Conservation (phyloP, 2,888 invertebrate genomes). For the Dicyrtomina minuta region DNA sequence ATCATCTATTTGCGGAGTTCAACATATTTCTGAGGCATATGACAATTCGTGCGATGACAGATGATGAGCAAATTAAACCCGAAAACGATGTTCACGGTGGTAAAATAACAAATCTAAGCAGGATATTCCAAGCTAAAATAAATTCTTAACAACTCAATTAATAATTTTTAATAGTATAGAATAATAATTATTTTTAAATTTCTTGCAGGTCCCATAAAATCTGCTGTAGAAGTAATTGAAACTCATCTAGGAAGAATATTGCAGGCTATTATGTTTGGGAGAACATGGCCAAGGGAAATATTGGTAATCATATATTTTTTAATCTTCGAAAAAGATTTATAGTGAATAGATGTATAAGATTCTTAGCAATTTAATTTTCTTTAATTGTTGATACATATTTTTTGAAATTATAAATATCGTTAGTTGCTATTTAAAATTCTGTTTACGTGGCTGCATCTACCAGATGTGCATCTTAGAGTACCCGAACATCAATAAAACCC, state of each 20-base stretch:
- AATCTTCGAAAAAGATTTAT: not conserved
- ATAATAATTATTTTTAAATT: no score
- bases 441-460: no score
- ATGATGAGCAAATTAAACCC: not conserved
- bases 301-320: conserved; percentile 2
- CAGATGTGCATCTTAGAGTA: conserved; percentile 13
- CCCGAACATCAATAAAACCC: conserved; percentile 8
- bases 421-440: no score
- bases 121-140: no score
- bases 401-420: no score
- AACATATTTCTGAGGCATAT: conserved; percentile 8
- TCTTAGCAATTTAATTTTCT: no score
- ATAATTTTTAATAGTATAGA: no score
- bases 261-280: not conserved
- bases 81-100: not conserved
- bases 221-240: conserved; percentile 10
- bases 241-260: not conserved
- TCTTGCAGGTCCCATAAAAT: not conserved
- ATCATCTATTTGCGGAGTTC: not conserved
- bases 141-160: no score
- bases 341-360: no score
- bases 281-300: not conserved
- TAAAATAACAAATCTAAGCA: no score
- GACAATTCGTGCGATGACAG: conserved; percentile 11
- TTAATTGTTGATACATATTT: no score